Evolutionary conservation across 2,888 invertebrate genomes (phyloP).

Genomic region (Synergus laeviventris): DNA sequence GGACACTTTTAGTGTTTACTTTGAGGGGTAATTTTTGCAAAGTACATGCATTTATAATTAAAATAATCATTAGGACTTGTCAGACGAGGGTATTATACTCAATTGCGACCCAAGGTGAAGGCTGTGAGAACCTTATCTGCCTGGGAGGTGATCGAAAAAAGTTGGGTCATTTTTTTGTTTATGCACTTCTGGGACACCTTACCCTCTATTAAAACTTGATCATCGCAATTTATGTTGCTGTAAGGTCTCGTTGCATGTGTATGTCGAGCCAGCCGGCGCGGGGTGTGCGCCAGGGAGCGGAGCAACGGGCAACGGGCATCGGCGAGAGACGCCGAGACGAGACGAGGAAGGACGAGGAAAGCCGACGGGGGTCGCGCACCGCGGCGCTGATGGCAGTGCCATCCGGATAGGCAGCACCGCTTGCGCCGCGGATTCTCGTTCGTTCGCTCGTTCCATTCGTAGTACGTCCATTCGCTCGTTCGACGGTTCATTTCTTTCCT

Average conservation of each 20-base stretch:
- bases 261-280: constrained; percentile 16
- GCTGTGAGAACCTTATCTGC: too few relatives aligned
- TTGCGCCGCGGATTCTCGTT: constrained; percentile 63
- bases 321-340: constrained; percentile 36
- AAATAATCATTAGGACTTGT: too few relatives aligned
- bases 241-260: not conserved
- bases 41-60: too few relatives aligned
- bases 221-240: not conserved
- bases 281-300: not conserved
- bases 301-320: constrained; percentile 26
- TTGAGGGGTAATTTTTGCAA: too few relatives aligned
- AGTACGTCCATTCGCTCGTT: constrained; percentile 39
- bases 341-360: constrained; percentile 38
- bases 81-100: too few relatives aligned
- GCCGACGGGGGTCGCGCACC: constrained; percentile 63
- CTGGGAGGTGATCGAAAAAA: too few relatives aligned
- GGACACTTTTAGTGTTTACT: too few relatives aligned
- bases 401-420: constrained; percentile 69
- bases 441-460: constrained; percentile 43
- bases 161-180: too few relatives aligned
- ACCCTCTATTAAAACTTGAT: not conserved
- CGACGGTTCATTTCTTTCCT: not conserved
- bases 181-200: too few relatives aligned
- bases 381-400: constrained; percentile 68
- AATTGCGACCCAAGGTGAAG: too few relatives aligned